Base-by-base conservation (phyloP, 1,140 invertebrate genomes). In the Drosophila cardini region DNA sequence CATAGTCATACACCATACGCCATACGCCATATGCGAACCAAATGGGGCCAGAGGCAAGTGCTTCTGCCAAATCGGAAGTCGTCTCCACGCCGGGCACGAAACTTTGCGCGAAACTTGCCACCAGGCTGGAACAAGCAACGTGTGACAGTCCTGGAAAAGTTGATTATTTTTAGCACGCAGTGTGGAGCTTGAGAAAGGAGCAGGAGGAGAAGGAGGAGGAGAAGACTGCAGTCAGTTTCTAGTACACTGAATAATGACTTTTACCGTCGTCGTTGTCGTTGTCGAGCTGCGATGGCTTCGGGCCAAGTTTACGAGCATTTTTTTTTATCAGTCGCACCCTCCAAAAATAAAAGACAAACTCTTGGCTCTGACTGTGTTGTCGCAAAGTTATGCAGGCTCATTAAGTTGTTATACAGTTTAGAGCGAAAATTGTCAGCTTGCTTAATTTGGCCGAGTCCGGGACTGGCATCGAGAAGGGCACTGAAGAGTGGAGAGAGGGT, bases 331-430 rank as follows among this genome's bases (percentile, higher is more conserved):
- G 64, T 58, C 53, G 32, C 16, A 26, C 26, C 18, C 18, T 36
- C 46, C 48, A 48, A 63, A 56, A 63, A 46, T 63, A 50, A 15
- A 32, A 40, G 38, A 26, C 53, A 58, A 18, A 9, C 64, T 56
- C 10, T 65, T 60, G 36, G 36, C 15, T 42, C 56, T 42, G 45
- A 40, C 72, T 52, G n/a, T 76, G 70, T 69, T 85, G 81, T 77
- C 77, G 73, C 85, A 89, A 89, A 89, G 84, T 89, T 89, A 89
- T 89, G 84, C 84, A 84, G 84, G 84, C 84, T 89, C 84, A 89
- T 89, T 89, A 89, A 89, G 84, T 89, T 89, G 84, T 89, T 89
- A 87, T 89, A 84, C 84, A 89, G 84, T 89, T 89, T 89, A 89
- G 84, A 89, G 84, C 72, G 84, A 89, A 89, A 89, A 89, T 89